These are phyloP conservation scores for Hirudo medicinalis DNA, from an alignment of 1,140 invertebrate genomes.

Conservation along the genomic window DNA sequence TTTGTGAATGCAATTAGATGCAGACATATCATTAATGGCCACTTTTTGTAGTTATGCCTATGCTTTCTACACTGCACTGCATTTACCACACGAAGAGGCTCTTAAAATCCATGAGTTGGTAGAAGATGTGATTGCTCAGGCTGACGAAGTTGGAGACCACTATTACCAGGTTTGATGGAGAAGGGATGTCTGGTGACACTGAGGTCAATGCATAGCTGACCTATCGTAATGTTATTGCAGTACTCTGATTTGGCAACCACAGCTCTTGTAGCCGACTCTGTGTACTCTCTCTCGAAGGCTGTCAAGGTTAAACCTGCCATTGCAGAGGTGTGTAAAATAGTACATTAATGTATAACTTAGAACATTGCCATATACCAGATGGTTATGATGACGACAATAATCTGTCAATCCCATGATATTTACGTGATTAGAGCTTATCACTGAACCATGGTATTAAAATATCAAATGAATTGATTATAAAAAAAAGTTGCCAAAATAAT, in stretches of 20 bases:
- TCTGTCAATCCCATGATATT: constrained; percentile 14
- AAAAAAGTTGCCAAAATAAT: too few species aligned
- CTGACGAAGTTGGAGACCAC: constrained; percentile 80
- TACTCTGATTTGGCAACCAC: constrained; percentile 34
- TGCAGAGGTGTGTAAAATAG: constrained; percentile 30
- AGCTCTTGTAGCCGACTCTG: constrained; percentile 57
- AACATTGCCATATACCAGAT: not conserved
- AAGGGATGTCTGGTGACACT: too few species aligned
- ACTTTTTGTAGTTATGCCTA: constrained; percentile 56
- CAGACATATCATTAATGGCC: constrained; percentile 22
- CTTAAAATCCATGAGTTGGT: constrained; percentile 57
- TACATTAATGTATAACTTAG: not conserved
- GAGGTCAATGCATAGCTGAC: too few species aligned
- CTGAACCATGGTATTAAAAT: not conserved
- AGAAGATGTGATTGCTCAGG: constrained; percentile 79
- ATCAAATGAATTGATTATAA: not conserved
- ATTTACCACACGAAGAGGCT: constrained; percentile 47
- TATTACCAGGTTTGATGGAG: constrained; percentile 44
- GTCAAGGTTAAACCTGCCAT: constrained; percentile 56
- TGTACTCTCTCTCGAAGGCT: constrained; percentile 55
- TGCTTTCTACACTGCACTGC: constrained; percentile 63
- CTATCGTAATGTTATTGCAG: too few species aligned
- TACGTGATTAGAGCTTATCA: not conserved
- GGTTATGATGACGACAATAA: constrained; percentile 2
- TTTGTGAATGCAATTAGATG: not conserved